A percentile compares a stretch with the other conserved stretches of the same genome.
Evolutionary conservation across 1,140 invertebrate genomes (phyloP).

Genomic region (Bathynomus jamesi): DNA sequence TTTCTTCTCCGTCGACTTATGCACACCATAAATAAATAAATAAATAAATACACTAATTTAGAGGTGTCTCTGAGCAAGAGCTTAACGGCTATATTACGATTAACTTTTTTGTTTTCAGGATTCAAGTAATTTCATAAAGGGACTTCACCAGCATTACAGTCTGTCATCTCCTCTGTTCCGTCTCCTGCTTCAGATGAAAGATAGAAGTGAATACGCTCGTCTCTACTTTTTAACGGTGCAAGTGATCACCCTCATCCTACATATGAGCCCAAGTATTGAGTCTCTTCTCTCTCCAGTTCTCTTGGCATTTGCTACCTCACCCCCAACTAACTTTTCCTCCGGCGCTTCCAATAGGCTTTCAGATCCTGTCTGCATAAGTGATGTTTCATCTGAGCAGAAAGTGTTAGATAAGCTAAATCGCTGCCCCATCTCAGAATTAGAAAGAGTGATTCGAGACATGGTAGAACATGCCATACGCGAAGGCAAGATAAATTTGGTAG

Average conservation of each 20-base stretch:
- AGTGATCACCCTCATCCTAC: constrained; percentile 24
- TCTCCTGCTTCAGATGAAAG: constrained; percentile 20
- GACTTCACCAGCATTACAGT: constrained; percentile 29
- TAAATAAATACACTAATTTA: no score
- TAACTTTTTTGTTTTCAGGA: constrained; percentile 10
- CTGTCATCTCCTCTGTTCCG: constrained; percentile 34
- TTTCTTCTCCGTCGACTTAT: no score
- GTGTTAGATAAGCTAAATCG: constrained; percentile 9
- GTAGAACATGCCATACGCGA: constrained; percentile 28
- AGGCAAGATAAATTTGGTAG: constrained; percentile 20
- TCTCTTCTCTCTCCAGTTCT: constrained; percentile 30
- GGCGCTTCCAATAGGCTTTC: background rate
- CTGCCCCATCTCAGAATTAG: background rate
- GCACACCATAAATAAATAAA: no score
- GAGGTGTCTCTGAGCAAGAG: no score
- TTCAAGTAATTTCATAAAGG: constrained; percentile 22
- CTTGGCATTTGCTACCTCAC: constrained; percentile 9
- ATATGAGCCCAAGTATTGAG: constrained; percentile 9
- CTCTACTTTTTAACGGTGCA: constrained; percentile 13
- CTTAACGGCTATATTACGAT: no score
- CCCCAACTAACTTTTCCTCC: no score
- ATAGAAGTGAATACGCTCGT: constrained; percentile 16
- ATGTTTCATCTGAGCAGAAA: constrained; percentile 4
- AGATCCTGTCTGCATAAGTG: background rate
- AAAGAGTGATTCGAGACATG: constrained; percentile 7